These are phyloP conservation scores for Vultur gryphus DNA, from an alignment of 2,797 vertebrate species.

Conservation along the genomic window DNA sequence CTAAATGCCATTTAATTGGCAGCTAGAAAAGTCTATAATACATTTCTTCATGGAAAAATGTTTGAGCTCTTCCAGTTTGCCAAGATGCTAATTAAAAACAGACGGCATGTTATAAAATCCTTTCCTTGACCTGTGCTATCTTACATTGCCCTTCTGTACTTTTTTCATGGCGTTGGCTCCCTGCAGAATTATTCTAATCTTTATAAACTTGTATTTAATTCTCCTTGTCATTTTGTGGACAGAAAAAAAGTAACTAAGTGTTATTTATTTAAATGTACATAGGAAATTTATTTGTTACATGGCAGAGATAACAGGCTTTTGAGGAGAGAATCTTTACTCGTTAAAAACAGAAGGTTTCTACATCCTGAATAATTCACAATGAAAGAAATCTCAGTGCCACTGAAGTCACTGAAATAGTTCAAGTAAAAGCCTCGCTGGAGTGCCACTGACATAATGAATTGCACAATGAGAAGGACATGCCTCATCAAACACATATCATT, in stretches of 20 bases:
- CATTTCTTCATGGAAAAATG: slow-evolving; percentile 52
- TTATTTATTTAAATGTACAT: slow-evolving; percentile 15
- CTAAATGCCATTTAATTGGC: slow-evolving; percentile 65
- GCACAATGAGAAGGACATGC: not conserved
- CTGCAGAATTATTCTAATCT: not conserved
- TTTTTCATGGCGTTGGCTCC: not conserved
- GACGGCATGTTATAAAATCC: slow-evolving; percentile 15
- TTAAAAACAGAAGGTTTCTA: not conserved
- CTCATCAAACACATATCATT: slow-evolving; percentile 8
- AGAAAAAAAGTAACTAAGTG: not conserved
- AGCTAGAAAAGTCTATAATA: slow-evolving; percentile 41
- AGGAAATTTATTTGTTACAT: not conserved
- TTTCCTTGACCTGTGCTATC: slow-evolving; percentile 52
- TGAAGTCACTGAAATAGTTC: not conserved
- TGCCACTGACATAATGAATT: not conserved
- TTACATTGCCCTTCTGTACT: slow-evolving; percentile 42
- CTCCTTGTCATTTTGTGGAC: not conserved
- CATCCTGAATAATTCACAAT: slow-evolving; percentile 21
- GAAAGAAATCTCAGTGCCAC: not conserved
- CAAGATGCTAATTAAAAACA: slow-evolving; percentile 65
- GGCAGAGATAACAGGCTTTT: not conserved
- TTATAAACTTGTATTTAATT: slow-evolving; percentile 20
- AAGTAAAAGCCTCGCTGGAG: not conserved
- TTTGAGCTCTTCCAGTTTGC: slow-evolving; percentile 41
- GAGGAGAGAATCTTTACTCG: not conserved